These are phyloP conservation scores for Rhopalosiphum nymphaeae DNA, from an alignment of 2,888 invertebrate genomes.

Conservation along the genomic window DNA sequence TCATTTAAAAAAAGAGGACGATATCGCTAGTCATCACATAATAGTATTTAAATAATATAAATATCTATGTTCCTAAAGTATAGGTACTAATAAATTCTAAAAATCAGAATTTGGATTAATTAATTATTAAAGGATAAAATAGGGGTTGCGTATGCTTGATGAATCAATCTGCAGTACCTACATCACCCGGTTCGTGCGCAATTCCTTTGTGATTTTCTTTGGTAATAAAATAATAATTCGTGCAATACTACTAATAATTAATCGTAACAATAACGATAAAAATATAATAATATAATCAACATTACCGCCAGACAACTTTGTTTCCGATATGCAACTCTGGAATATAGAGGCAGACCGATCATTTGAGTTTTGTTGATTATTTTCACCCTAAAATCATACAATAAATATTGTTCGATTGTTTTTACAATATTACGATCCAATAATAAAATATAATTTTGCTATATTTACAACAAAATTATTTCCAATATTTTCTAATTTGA, in stretches of 20 bases:
- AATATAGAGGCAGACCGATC: constrained; percentile 46
- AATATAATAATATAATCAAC: not conserved
- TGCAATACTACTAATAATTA: not conserved
- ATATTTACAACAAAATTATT: not conserved
- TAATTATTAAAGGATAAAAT: not conserved
- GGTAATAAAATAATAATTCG: not conserved
- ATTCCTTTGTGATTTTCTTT: not conserved
- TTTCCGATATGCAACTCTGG: constrained; percentile 54
- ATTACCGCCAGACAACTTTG: constrained; percentile 52
- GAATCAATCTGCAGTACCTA: not conserved
- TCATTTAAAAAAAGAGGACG: too few species aligned
- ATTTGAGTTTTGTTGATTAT: constrained; percentile 15
- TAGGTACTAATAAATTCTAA: not conserved
- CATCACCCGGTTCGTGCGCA: not conserved
- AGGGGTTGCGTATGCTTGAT: not conserved
- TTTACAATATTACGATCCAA: not conserved
- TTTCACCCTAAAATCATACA: constrained; percentile 37
- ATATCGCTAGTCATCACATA: too few species aligned
- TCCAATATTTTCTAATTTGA: not conserved
- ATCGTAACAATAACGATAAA: not conserved
- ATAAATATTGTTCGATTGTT: not conserved
- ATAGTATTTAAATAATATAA: not conserved
- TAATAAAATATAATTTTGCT: not conserved
- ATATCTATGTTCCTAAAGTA: not conserved
- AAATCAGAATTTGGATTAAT: not conserved